phyloP scores from a whole-genome alignment of 1,140 invertebrate species.

The Heliconius hermathena region DNA sequence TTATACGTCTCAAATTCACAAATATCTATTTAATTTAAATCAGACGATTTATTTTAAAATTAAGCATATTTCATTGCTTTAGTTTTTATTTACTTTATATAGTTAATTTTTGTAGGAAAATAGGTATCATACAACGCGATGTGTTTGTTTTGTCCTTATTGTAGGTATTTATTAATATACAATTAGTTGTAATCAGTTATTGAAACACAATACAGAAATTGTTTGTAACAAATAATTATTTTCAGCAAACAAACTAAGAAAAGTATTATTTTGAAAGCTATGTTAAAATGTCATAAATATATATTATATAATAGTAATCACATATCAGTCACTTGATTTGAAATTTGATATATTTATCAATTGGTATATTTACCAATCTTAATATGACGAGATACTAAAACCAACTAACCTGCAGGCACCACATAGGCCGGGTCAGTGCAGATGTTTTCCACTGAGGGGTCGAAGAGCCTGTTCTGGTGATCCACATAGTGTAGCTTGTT shows the following conservation, averaged over 20 bases:
- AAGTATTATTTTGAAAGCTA: neutral
- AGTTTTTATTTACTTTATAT: neutral
- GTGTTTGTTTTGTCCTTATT: slow-evolving; percentile 5
- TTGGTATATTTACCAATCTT: neutral
- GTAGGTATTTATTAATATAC: neutral
- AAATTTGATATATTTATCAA: too few relatives aligned
- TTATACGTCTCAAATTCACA: neutral
- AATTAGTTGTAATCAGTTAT: neutral
- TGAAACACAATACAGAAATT: neutral
- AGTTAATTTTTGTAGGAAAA: too few relatives aligned
- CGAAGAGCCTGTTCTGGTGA: slow-evolving; percentile 67
- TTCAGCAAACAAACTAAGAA: neutral
- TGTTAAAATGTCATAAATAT: too few relatives aligned
- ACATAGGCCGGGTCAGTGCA: slow-evolving; percentile 65
- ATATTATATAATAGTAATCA: too few relatives aligned
- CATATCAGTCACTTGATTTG: too few relatives aligned
- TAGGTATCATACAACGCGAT: too few relatives aligned
- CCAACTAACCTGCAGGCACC: slow-evolving; percentile 62
- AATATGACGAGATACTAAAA: slow-evolving; percentile 15
- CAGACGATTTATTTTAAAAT: neutral
- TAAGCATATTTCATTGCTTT: neutral
- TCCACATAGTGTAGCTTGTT: slow-evolving; percentile 67
- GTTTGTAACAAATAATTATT: neutral
- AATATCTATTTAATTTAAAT: neutral
- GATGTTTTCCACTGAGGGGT: slow-evolving; percentile 61